Evolutionary conservation across 92 coral and sea anemone species (phyloP).

Genomic region (Galaxea fascicularis): DNA sequence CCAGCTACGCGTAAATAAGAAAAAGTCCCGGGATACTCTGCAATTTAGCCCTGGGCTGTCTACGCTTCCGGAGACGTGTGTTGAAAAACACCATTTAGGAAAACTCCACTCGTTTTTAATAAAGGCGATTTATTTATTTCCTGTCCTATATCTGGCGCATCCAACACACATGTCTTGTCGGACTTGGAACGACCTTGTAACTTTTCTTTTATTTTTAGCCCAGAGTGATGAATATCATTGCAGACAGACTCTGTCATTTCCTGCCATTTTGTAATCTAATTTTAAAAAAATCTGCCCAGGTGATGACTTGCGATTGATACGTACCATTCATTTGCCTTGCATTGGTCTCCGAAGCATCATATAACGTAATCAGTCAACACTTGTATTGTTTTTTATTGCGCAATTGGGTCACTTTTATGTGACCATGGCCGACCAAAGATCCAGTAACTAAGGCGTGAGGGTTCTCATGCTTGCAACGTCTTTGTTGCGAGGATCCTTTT

Average conservation of each 20-base stretch:
- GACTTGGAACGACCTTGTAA: neutral
- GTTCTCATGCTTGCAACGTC: neutral
- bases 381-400: slow-evolving; percentile 4
- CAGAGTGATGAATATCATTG: neutral
- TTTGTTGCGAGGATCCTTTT: too few species aligned
- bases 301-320: slow-evolving; percentile 6
- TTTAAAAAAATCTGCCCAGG: neutral
- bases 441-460: slow-evolving; percentile 9
- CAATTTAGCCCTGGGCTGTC: too few species aligned
- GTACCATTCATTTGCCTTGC: neutral
- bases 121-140: too few species aligned
- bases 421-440: slow-evolving; percentile 4
- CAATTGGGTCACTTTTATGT: slow-evolving; percentile 1
- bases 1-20: too few species aligned
- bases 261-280: neutral
- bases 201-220: neutral
- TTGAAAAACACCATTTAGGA: too few species aligned
- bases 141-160: too few species aligned
- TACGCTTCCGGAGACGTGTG: too few species aligned
- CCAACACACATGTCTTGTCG: neutral
- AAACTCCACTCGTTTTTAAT: too few species aligned
- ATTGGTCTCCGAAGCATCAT: neutral
- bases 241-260: neutral
- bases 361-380: neutral
- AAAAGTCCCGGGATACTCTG: too few species aligned